Conservation (phyloP, 2,113 vertebrate species). For the Seriola aureovittata region DNA sequence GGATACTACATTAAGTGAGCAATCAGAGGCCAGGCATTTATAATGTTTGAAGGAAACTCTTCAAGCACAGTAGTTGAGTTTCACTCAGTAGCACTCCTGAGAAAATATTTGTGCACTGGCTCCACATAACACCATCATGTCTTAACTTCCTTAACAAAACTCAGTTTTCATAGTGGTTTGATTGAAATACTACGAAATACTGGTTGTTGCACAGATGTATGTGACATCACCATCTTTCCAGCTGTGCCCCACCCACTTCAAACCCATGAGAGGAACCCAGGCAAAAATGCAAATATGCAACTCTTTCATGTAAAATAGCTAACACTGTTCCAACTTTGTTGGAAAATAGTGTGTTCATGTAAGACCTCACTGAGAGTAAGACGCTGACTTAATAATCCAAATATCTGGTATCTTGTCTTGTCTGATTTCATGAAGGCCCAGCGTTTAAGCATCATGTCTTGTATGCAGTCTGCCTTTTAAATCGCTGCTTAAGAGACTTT, state of each 20-base stretch:
- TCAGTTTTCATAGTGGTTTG: not conserved
- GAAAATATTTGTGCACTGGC: no score
- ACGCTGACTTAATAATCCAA: not conserved
- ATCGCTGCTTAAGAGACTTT: slow-evolving; percentile 42
- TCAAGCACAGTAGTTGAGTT: not conserved
- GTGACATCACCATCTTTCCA: not conserved
- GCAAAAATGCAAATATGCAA: not conserved
- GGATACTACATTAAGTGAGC: not conserved
- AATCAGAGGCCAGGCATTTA: not conserved
- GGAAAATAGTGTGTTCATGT: not conserved
- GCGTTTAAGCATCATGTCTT: not conserved
- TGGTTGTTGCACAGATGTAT: not conserved
- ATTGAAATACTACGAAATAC: not conserved
- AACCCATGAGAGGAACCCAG: not conserved
- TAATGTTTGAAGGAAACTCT: not conserved
- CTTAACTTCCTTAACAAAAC: slow-evolving; percentile 2
- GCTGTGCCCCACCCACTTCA: not conserved
- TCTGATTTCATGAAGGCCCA: not conserved
- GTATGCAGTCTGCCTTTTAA: slow-evolving; percentile 2
- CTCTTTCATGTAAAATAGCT: not conserved
- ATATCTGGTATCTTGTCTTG: slow-evolving; percentile 13
- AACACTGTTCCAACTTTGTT: not conserved
- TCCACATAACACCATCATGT: not conserved
- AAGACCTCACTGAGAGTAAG: not conserved
- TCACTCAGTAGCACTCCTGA: not conserved